Conservation (phyloP, 2,113 vertebrate genomes). For the Nipponia nippon region DNA sequence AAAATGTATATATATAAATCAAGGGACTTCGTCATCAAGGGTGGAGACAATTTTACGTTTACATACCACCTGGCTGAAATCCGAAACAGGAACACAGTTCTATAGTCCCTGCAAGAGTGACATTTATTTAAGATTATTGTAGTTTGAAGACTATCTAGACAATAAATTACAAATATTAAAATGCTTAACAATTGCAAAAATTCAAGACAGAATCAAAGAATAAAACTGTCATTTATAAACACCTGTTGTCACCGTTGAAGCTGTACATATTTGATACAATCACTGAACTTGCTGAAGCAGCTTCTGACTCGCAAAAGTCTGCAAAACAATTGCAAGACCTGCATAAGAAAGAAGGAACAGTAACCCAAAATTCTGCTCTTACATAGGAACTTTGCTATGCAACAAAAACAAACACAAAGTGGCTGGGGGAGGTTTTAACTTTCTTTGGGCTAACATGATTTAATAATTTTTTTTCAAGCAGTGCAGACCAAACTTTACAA, state of each 20-base stretch:
- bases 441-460: not conserved
- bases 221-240: not conserved
- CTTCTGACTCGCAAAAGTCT: not conserved
- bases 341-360: not conserved
- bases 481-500: not conserved
- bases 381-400: not conserved
- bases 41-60: not conserved
- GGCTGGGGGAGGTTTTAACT: not conserved
- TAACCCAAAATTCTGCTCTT: not conserved
- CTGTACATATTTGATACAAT: not conserved
- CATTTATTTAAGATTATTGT: not conserved
- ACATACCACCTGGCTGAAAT: not conserved
- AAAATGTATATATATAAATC: not conserved
- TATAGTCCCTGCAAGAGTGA: not conserved
- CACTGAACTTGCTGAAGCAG: not conserved
- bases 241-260: not conserved
- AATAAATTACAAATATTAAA: not conserved
- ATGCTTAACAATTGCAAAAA: not conserved
- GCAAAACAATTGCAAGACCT: not conserved
- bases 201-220: not conserved
- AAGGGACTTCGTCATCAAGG: not conserved
- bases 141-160: not conserved
- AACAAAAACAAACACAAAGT: not conserved
- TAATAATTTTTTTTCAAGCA: not conserved
- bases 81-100: not conserved